phyloP scores from a whole-genome alignment of 2,113 vertebrate genomes.

The Corythornis cristatus region DNA sequence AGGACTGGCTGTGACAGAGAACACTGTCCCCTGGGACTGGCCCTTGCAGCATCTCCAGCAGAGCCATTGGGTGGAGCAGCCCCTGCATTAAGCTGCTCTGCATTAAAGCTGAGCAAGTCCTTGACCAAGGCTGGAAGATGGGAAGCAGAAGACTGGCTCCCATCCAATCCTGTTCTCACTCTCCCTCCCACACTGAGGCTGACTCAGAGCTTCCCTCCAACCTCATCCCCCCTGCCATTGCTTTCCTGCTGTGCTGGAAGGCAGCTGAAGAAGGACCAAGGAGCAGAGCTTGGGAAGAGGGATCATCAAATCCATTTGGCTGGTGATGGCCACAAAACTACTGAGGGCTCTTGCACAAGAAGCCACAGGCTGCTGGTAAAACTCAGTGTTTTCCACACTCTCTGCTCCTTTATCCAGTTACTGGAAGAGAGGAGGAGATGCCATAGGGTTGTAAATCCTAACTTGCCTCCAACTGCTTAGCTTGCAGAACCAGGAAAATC shows the following conservation, averaged over 20 bases:
- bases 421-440: constrained; percentile 25
- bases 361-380: constrained; percentile 17
- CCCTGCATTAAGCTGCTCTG: neutral
- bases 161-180: neutral
- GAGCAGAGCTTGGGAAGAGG: neutral
- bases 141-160: neutral
- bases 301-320: neutral
- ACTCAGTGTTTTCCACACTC: constrained; percentile 8
- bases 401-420: neutral
- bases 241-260: neutral
- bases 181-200: neutral
- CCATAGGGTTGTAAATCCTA: constrained; percentile 9
- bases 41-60: neutral
- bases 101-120: neutral
- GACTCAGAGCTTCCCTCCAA: constrained; percentile 1
- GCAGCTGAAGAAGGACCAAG: neutral
- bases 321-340: neutral
- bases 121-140: neutral
- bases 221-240: neutral
- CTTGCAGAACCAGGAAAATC: neutral
- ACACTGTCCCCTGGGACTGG: neutral
- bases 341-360: constrained; percentile 6
- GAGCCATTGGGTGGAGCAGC: neutral
- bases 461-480: constrained; percentile 1
- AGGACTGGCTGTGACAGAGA: neutral